Evolutionary conservation across 64 coral and sea anemone species (phyloP).

Genomic region (Dendrophyllia cribrosa): DNA sequence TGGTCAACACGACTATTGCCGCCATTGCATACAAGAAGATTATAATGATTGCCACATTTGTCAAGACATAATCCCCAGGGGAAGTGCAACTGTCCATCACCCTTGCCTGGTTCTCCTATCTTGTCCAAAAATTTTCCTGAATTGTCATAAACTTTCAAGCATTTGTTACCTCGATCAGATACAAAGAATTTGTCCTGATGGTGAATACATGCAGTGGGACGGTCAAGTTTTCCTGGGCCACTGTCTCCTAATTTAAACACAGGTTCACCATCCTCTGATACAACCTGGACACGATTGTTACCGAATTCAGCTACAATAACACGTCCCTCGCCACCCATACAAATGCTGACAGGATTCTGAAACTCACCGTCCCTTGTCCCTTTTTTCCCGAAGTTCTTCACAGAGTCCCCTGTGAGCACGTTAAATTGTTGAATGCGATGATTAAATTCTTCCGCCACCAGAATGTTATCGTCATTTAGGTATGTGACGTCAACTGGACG

Average conservation of each 20-base stretch:
- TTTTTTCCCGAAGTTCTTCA: conserved; percentile 34
- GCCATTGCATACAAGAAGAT: conserved; percentile 28
- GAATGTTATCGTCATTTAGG: conserved; percentile 17
- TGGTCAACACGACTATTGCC: conserved; percentile 12
- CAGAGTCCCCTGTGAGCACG: not conserved
- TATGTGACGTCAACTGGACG: not conserved
- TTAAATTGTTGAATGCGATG: conserved; percentile 20
- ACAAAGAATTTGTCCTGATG: conserved; percentile 29
- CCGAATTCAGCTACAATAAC: conserved; percentile 1
- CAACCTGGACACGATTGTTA: conserved; percentile 13
- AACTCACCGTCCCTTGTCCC: conserved; percentile 38
- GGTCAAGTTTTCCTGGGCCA: not conserved
- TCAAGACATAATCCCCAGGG: conserved; percentile 23
- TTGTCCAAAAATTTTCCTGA: conserved; percentile 7
- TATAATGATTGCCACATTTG: conserved; percentile 6
- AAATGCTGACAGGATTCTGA: not conserved
- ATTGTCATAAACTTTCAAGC: conserved; percentile 55
- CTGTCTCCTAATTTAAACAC: conserved; percentile 5
- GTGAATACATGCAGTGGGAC: not conserved
- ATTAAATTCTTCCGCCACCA: not conserved
- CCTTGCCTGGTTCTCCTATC: conserved; percentile 10
- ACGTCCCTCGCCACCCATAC: not conserved
- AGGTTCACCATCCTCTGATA: conserved; percentile 32
- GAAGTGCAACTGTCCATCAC: conserved; percentile 5
- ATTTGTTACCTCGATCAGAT: not conserved